These are phyloP conservation scores for Argentina silus DNA, from an alignment of 2,797 vertebrate species.

Conservation along the genomic window DNA sequence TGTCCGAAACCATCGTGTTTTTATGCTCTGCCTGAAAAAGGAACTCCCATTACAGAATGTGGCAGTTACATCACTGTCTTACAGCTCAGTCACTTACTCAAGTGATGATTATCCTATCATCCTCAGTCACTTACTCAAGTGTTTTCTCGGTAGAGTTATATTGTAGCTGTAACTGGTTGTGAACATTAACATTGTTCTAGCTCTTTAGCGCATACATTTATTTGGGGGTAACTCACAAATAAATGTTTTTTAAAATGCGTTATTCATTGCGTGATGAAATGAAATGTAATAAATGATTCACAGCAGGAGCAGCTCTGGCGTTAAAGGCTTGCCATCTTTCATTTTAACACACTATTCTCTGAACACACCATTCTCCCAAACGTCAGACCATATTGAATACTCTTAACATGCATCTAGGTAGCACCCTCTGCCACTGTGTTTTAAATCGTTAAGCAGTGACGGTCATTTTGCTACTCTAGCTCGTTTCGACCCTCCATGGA, in stretches of 20 bases:
- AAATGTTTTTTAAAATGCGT: constrained; percentile 63
- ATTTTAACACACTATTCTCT: not conserved
- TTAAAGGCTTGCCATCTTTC: not conserved
- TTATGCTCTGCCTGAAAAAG: constrained; percentile 24
- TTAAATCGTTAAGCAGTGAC: not conserved
- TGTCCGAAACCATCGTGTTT: constrained; percentile 29
- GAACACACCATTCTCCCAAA: not conserved
- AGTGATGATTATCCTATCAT: constrained; percentile 37
- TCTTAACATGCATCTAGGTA: not conserved
- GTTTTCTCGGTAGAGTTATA: constrained; percentile 50
- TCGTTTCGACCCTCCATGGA: not conserved
- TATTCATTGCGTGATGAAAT: not conserved
- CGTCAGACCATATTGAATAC: not conserved
- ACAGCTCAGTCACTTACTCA: constrained; percentile 31
- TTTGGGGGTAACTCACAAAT: constrained; percentile 57
- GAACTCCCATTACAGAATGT: constrained; percentile 28
- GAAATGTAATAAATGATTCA: not conserved
- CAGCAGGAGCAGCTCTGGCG: no score
- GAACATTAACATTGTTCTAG: constrained; percentile 40
- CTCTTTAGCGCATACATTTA: constrained; percentile 27
- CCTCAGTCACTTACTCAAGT: constrained; percentile 53
- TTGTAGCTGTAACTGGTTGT: constrained; percentile 42
- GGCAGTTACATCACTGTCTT: constrained; percentile 34
- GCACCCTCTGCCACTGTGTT: not conserved
- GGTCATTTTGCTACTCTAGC: not conserved